phyloP scores from a whole-genome alignment of 2,888 invertebrate species.

The Drosophila silvestris region DNA sequence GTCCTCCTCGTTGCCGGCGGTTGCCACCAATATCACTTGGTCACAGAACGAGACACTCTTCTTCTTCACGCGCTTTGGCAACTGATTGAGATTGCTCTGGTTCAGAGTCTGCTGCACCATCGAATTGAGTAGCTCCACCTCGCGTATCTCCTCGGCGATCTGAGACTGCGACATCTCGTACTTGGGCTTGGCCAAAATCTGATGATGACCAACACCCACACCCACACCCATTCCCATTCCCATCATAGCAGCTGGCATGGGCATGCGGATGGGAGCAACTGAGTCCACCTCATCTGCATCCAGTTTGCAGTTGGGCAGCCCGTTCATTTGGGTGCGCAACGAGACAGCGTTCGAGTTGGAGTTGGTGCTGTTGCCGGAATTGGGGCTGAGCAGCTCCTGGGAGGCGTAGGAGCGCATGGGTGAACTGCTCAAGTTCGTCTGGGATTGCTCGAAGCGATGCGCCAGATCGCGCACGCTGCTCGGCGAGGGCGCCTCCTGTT shows the following conservation, averaged over 20 bases:
- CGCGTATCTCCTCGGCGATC: slow-evolving; percentile 87
- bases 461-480: slow-evolving; percentile 91
- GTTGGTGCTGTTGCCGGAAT: slow-evolving; percentile 6
- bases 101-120: slow-evolving; percentile 86
- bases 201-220: neutral
- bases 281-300: slow-evolving; percentile 83
- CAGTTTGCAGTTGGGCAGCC: slow-evolving; percentile 78
- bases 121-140: slow-evolving; percentile 87
- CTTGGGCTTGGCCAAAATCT: slow-evolving; percentile 80
- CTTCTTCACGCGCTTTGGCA: slow-evolving; percentile 90
- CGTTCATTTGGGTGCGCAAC: slow-evolving; percentile 86
- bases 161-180: slow-evolving; percentile 86
- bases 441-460: slow-evolving; percentile 90
- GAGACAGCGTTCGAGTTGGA: slow-evolving; percentile 29
- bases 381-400: slow-evolving; percentile 80
- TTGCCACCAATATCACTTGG: slow-evolving; percentile 96
- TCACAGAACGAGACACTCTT: slow-evolving; percentile 98
- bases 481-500: slow-evolving; percentile 67
- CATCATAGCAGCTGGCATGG: neutral
- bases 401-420: slow-evolving; percentile 82
- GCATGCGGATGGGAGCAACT: slow-evolving; percentile 44
- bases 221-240: neutral
- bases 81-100: slow-evolving; percentile 82
- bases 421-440: neutral
- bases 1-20: slow-evolving; percentile 96